A percentile compares a stretch with the other conserved stretches of the same genome.
phyloP scores from a whole-genome alignment of 2,113 vertebrate genomes.

The Geothlypis trichas region DNA sequence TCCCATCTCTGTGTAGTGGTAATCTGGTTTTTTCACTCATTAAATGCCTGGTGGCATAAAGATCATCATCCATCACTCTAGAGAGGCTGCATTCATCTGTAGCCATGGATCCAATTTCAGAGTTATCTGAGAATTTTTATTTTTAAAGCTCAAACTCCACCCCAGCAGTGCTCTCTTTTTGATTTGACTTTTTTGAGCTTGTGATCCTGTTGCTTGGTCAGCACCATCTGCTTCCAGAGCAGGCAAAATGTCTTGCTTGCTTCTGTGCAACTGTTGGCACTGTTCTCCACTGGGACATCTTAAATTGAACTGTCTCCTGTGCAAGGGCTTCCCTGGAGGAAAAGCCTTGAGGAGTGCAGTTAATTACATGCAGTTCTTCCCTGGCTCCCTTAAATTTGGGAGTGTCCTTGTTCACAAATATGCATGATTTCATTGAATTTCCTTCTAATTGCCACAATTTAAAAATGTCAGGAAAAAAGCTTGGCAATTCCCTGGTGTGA shows the following conservation, averaged over 20 bases:
- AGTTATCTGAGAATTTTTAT: background rate
- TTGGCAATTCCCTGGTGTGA: background rate
- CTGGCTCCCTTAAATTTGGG: constrained; percentile 1
- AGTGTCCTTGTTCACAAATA: background rate
- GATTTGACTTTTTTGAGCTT: background rate
- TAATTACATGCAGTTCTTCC: background rate
- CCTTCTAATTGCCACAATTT: background rate
- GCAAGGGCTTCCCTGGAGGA: background rate
- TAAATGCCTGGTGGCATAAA: background rate
- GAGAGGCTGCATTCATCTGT: background rate
- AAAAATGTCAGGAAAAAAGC: background rate
- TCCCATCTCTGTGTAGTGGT: background rate
- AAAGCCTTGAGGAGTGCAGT: background rate
- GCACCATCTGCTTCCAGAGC: background rate
- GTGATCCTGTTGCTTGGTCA: background rate
- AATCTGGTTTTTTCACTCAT: background rate
- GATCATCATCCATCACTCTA: background rate
- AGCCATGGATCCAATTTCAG: background rate
- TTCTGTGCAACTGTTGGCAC: background rate
- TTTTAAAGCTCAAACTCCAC: background rate
- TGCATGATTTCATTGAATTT: background rate
- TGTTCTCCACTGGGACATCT: background rate
- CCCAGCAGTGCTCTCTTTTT: background rate
- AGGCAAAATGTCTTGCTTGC: background rate
- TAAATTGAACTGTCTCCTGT: background rate